Evolutionary conservation across 1,140 invertebrate genomes (phyloP).

Genomic region (Zaprionus africanus): DNA sequence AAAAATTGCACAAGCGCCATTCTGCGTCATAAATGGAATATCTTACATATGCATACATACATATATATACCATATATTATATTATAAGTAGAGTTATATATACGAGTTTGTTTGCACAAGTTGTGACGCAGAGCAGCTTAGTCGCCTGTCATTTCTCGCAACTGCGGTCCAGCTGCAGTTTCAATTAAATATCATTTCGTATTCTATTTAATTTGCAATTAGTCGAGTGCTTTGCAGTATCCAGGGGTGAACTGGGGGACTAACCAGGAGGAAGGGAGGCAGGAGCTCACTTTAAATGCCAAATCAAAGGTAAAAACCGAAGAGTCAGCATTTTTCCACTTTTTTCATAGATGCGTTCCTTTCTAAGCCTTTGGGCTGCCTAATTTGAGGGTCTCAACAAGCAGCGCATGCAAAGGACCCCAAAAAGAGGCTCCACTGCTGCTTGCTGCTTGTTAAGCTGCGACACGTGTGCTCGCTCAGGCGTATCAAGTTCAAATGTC

Average conservation of each 20-base stretch:
- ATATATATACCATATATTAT: not conserved
- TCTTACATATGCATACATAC: not conserved
- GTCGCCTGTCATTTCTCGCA: constrained; percentile 12
- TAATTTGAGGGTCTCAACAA: constrained; percentile 17
- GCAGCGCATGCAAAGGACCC: constrained; percentile 8
- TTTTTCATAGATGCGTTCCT: not conserved
- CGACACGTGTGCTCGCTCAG: constrained; percentile 40
- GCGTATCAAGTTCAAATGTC: constrained; percentile 46
- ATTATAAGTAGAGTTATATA: not conserved
- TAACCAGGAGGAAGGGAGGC: not conserved
- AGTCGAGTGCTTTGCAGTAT: not conserved
- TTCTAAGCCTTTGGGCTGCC: not conserved
- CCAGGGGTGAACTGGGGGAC: not conserved
- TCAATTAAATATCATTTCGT: constrained; percentile 8
- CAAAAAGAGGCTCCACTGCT: not conserved
- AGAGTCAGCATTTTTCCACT: not conserved
- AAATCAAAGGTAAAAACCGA: not conserved
- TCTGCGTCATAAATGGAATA: constrained; percentile 24
- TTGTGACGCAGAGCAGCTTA: constrained; percentile 5
- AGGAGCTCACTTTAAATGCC: not conserved
- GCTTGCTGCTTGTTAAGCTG: constrained; percentile 32
- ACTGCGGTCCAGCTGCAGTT: not conserved
- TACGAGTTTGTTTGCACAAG: not conserved
- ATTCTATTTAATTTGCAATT: constrained; percentile 18
- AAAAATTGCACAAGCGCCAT: constrained; percentile 65